phyloP scores from a whole-genome alignment of 2,888 invertebrate species.

The Omphaloscelis lunosa region DNA sequence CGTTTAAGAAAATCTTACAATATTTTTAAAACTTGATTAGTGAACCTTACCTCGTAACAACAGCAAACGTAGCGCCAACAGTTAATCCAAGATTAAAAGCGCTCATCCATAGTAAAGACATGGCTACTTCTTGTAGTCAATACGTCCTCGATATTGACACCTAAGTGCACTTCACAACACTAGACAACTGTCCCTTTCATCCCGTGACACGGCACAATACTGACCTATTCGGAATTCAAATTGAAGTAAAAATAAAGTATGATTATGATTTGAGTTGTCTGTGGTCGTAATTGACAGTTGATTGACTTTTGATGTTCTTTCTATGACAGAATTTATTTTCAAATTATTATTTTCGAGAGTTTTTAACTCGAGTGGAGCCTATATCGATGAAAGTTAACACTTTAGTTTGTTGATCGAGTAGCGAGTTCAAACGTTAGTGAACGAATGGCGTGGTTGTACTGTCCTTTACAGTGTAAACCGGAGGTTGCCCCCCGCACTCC shows the following conservation, averaged over 20 bases:
- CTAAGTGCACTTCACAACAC: slow-evolving; percentile 39
- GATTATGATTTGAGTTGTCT: slow-evolving; percentile 5
- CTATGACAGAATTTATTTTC: slow-evolving; percentile 7
- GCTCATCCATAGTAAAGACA: slow-evolving; percentile 92
- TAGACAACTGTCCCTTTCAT: slow-evolving; percentile 54
- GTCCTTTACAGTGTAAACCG: slow-evolving; percentile 80
- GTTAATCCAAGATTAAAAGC: slow-evolving; percentile 92
- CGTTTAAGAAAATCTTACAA: background rate
- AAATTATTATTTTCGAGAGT: background rate
- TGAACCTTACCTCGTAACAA: slow-evolving; percentile 90
- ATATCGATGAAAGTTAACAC: slow-evolving; percentile 30
- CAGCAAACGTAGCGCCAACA: slow-evolving; percentile 91
- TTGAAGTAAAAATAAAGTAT: background rate
- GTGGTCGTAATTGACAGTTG: slow-evolving; percentile 30
- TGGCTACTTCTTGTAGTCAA: slow-evolving; percentile 74
- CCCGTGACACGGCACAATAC: slow-evolving; percentile 67
- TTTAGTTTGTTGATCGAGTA: slow-evolving; percentile 62
- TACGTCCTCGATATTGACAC: slow-evolving; percentile 60
- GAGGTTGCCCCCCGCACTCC: slow-evolving; percentile 77
- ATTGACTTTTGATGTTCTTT: slow-evolving; percentile 32
- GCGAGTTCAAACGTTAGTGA: slow-evolving; percentile 74
- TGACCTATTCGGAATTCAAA: slow-evolving; percentile 58
- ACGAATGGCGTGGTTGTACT: slow-evolving; percentile 76
- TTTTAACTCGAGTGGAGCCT: background rate
- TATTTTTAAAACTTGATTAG: background rate